Conservation (phyloP, 2,888 invertebrate genomes). For the Nudaria mundana region DNA sequence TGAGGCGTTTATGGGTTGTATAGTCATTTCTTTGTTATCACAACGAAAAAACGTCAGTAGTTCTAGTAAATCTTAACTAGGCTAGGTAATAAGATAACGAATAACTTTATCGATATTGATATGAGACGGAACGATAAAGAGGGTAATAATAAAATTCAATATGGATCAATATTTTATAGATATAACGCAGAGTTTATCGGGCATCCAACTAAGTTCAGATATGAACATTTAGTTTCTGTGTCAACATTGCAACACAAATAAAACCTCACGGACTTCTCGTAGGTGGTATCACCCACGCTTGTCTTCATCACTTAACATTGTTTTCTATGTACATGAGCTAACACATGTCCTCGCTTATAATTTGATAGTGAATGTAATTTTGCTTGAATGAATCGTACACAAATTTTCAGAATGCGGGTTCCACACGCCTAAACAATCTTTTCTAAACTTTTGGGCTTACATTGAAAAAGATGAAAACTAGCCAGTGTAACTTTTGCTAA, state of each 20-base stretch:
- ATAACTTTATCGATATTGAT: constrained; percentile 4
- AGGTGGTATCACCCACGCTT: constrained; percentile 45
- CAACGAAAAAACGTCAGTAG: neutral
- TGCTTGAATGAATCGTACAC: too few relatives aligned
- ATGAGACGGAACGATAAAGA: constrained; percentile 10
- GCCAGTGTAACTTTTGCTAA: too few relatives aligned
- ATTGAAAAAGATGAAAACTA: too few relatives aligned
- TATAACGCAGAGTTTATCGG: constrained; percentile 18
- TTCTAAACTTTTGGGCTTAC: too few relatives aligned
- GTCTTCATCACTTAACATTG: constrained; percentile 19
- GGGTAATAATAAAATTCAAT: constrained; percentile 25
- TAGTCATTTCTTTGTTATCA: neutral
- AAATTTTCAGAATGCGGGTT: too few relatives aligned
- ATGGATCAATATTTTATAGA: constrained; percentile 17
- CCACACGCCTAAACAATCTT: too few relatives aligned
- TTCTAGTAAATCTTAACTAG: neutral
- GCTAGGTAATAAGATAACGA: constrained; percentile 4
- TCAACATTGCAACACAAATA: constrained; percentile 29
- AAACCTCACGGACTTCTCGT: constrained; percentile 36
- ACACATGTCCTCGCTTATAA: constrained; percentile 26
- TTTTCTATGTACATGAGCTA: constrained; percentile 37
- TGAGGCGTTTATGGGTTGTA: neutral
- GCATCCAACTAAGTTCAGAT: constrained; percentile 18
- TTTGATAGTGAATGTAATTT: constrained; percentile 6
- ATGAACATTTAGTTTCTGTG: constrained; percentile 25